phyloP scores from a whole-genome alignment of 2,888 invertebrate genomes.

The Polyommatus icarus region DNA sequence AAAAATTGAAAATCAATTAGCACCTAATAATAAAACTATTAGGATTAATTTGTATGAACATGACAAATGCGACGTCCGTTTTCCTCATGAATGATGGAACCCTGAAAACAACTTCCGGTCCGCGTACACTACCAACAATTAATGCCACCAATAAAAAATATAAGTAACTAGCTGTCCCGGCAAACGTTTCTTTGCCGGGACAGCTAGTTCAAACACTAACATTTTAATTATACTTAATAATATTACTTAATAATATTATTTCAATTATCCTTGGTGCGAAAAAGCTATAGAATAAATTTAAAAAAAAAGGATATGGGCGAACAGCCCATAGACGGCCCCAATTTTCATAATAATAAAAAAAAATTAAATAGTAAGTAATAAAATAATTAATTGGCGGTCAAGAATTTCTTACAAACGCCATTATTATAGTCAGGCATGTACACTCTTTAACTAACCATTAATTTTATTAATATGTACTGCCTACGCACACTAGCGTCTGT shows the following conservation, averaged over 20 bases:
- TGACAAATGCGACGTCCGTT: background rate
- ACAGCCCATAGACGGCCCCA: too few relatives aligned
- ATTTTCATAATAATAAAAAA: too few relatives aligned
- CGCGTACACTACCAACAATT: background rate
- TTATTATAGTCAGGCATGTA: background rate
- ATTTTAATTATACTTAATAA: too few relatives aligned
- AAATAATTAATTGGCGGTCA: background rate
- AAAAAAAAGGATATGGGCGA: too few relatives aligned
- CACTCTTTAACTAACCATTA: background rate
- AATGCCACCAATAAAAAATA: too few relatives aligned
- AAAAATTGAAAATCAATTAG: background rate
- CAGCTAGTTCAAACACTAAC: too few relatives aligned
- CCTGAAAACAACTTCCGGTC: background rate
- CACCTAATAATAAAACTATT: constrained; percentile 5
- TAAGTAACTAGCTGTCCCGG: too few relatives aligned
- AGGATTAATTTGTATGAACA: background rate
- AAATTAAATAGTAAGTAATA: background rate
- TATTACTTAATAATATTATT: too few relatives aligned
- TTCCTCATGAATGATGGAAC: background rate
- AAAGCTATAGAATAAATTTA: too few relatives aligned
- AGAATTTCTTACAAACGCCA: background rate
- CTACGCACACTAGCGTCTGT: background rate
- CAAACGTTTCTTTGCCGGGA: too few relatives aligned
- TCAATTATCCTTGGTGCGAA: too few relatives aligned
- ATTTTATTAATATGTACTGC: background rate